phyloP scores from a whole-genome alignment of 1,140 invertebrate genomes.

The Augochlora pura region DNA sequence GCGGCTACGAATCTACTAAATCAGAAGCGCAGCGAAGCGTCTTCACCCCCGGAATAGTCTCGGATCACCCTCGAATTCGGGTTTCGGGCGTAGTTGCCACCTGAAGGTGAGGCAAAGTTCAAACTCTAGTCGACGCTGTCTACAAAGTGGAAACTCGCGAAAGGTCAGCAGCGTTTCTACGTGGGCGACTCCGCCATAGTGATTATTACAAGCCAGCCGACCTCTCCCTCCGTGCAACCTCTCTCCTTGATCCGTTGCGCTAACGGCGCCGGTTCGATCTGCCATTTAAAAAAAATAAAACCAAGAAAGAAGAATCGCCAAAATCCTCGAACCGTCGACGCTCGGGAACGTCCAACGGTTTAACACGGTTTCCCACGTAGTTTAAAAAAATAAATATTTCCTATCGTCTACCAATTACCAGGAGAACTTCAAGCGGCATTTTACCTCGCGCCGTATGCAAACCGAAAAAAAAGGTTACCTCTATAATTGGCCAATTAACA shows the following conservation, averaged over 20 bases:
- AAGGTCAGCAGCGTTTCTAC: conserved; percentile 16
- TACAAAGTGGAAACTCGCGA: conserved; percentile 37
- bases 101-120: conserved; percentile 30
- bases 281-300: too few relatives aligned
- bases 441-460: too few relatives aligned
- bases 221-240: neutral
- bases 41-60: conserved; percentile 52
- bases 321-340: too few relatives aligned
- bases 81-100: conserved; percentile 45
- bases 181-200: neutral
- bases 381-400: too few relatives aligned
- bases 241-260: neutral
- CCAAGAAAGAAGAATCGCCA: too few relatives aligned
- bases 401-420: too few relatives aligned
- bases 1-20: conserved; percentile 66
- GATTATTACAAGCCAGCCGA: neutral
- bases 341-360: too few relatives aligned
- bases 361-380: too few relatives aligned
- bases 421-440: too few relatives aligned
- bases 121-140: conserved; percentile 38
- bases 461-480: too few relatives aligned
- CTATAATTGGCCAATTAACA: too few relatives aligned
- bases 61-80: conserved; percentile 54
- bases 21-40: conserved; percentile 73
- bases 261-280: too few relatives aligned